Conservation (phyloP, 2,888 invertebrate genomes). For the Eupithecia dodoneata region DNA sequence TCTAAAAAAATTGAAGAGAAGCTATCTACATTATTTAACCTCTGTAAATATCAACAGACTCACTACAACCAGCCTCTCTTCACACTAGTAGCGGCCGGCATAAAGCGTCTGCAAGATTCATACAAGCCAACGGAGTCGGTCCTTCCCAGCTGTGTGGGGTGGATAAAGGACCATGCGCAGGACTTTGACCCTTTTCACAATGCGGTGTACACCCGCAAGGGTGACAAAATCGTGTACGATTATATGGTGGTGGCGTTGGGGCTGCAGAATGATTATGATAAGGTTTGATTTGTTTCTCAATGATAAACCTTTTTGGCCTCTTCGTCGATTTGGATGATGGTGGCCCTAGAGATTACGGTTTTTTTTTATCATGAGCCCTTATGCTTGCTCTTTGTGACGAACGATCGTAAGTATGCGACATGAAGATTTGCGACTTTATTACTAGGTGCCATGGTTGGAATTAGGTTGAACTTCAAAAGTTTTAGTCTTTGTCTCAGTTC, state of each 20-base stretch:
- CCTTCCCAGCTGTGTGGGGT: constrained; percentile 89
- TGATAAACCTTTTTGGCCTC: too few relatives aligned
- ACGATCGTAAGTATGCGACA: too few relatives aligned
- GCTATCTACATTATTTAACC: neutral
- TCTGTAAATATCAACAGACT: constrained; percentile 67
- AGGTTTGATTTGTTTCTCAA: constrained; percentile 76
- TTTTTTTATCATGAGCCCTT: too few relatives aligned
- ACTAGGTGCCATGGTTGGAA: too few relatives aligned
- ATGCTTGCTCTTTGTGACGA: too few relatives aligned
- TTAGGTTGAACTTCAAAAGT: too few relatives aligned
- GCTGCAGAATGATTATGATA: constrained; percentile 90
- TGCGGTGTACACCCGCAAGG: constrained; percentile 86
- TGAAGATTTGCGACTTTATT: too few relatives aligned
- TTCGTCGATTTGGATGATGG: too few relatives aligned
- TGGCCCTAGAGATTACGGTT: too few relatives aligned
- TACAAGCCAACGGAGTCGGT: constrained; percentile 86
- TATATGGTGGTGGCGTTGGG: constrained; percentile 93
- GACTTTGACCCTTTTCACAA: constrained; percentile 90
- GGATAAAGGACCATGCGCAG: constrained; percentile 90
- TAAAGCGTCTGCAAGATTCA: constrained; percentile 87
- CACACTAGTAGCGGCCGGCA: constrained; percentile 95
- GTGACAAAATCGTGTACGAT: constrained; percentile 90
- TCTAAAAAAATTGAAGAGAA: too few relatives aligned
- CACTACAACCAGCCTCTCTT: constrained; percentile 98
- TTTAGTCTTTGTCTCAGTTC: too few relatives aligned